Conservation (phyloP, 2,113 vertebrate genomes). For the Cyphomyrus plagiostoma region DNA sequence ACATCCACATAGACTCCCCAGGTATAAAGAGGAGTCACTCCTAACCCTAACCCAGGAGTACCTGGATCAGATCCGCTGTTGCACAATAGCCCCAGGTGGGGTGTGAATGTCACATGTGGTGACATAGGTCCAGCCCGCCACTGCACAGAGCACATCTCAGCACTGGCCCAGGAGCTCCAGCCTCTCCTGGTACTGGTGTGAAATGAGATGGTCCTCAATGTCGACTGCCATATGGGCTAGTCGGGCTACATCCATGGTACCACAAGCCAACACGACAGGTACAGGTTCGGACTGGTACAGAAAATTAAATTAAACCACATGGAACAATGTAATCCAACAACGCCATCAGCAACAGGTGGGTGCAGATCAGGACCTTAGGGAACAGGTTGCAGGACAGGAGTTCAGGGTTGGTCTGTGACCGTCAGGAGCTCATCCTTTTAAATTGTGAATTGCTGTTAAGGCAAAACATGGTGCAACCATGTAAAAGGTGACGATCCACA, state of each 20-base stretch:
- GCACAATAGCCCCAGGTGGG: not conserved
- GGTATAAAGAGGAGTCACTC: constrained; percentile 27
- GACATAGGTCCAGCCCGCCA: not conserved
- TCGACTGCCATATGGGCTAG: not conserved
- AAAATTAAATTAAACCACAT: not conserved
- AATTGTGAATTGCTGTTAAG: not conserved
- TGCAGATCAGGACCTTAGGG: not conserved
- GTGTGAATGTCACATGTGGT: not conserved
- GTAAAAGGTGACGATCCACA: too few relatives aligned
- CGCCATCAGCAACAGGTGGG: not conserved
- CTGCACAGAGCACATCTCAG: not conserved
- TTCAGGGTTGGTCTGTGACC: not conserved
- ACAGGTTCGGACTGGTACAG: not conserved
- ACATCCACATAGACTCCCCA: constrained; percentile 21
- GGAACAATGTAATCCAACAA: not conserved
- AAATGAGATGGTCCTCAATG: not conserved
- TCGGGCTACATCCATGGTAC: not conserved
- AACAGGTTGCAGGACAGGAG: not conserved
- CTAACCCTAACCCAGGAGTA: constrained; percentile 33
- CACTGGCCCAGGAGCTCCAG: not conserved
- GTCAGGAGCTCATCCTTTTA: not conserved
- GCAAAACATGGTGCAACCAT: too few relatives aligned
- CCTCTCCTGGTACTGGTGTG: not conserved
- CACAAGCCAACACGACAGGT: not conserved
- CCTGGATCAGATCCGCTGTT: not conserved